Evolutionary conservation across 1,140 invertebrate genomes (phyloP).

Genomic region (Grapholita molesta): DNA sequence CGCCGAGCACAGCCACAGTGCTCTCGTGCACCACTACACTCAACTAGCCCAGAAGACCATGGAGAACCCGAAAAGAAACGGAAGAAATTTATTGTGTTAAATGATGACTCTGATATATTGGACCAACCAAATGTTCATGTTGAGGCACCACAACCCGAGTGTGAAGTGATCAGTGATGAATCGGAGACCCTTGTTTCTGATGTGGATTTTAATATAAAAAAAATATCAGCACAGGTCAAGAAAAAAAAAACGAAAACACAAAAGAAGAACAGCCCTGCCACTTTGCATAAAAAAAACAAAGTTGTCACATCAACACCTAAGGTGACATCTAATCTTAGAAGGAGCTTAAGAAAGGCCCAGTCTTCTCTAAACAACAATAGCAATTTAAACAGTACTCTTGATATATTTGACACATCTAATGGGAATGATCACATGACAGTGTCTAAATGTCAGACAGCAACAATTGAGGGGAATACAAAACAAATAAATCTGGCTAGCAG

Average conservation of each 20-base stretch:
- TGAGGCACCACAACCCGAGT: constrained; percentile 43
- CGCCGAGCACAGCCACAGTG: constrained; percentile 47
- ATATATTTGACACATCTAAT: constrained; percentile 44
- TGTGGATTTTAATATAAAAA: constrained; percentile 62
- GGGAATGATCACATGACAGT: constrained; percentile 24
- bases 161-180: constrained; percentile 39
- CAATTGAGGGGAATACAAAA: constrained; percentile 20
- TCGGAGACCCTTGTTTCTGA: constrained; percentile 46
- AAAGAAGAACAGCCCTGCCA: constrained; percentile 42
- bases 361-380: constrained; percentile 42
- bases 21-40: constrained; percentile 22
- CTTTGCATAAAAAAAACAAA: constrained; percentile 54
- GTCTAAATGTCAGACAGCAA: constrained; percentile 23
- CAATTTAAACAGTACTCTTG: constrained; percentile 51
- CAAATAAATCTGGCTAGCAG: constrained; percentile 25
- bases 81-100: constrained; percentile 50
- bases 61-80: constrained; percentile 46
- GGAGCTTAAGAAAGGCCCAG: constrained; percentile 52
- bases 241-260: constrained; percentile 44
- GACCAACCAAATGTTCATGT: constrained; percentile 60
- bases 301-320: constrained; percentile 62
- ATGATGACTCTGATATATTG: constrained; percentile 51
- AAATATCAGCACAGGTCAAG: constrained; percentile 39
- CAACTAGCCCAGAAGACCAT: not conserved
- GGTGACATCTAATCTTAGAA: constrained; percentile 37